Evolutionary conservation across 2,113 vertebrate species (phyloP).

Genomic region (Gadus macrocephalus): DNA sequence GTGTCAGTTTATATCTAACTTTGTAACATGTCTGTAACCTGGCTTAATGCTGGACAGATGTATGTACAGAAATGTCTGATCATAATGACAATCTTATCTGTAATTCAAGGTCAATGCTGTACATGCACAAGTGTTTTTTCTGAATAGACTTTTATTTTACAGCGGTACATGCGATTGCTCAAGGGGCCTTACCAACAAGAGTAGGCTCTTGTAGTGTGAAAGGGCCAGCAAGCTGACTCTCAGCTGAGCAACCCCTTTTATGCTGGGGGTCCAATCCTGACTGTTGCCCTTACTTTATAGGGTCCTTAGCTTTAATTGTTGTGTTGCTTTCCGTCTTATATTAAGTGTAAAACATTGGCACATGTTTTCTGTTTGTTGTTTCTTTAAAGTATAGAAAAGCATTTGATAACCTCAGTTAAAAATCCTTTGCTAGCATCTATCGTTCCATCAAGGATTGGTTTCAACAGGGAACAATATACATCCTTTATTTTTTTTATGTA

Average conservation of each 20-base stretch:
- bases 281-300: slow-evolving; percentile 26
- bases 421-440: neutral
- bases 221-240: slow-evolving; percentile 46
- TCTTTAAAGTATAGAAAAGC: neutral
- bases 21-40: too few species aligned
- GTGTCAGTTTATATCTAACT: too few species aligned
- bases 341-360: too few species aligned
- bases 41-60: too few species aligned
- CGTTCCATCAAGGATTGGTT: neutral
- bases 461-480: neutral
- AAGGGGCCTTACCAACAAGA: slow-evolving; percentile 20
- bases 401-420: neutral
- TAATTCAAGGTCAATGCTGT: neutral
- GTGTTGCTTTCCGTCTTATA: slow-evolving; percentile 2
- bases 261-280: slow-evolving; percentile 33
- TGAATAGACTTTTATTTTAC: neutral
- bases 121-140: neutral
- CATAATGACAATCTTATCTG: too few species aligned
- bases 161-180: neutral
- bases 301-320: slow-evolving; percentile 23
- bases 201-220: slow-evolving; percentile 24
- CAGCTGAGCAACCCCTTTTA: slow-evolving; percentile 45
- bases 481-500: too few species aligned
- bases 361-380: too few species aligned
- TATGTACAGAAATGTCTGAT: too few species aligned